Evolutionary conservation across 2,113 vertebrate species (phyloP).

Genomic region (human (Homo sapiens)): GRCh38 chr9:75970001-75970500

Average conservation of each 20-base stretch:
- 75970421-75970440: constrained; percentile 34
- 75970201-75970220: background rate
- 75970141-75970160: too few relatives aligned
- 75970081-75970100: too few relatives aligned
- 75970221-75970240: background rate
- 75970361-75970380: constrained; percentile 55
- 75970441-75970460: constrained; percentile 50
- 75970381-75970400: constrained; percentile 63
- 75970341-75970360: constrained; percentile 62
- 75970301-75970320: background rate
- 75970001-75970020: too few relatives aligned
- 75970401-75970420: constrained; percentile 16
- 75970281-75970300: constrained; percentile 20
- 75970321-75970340: constrained; percentile 54
- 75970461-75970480: constrained; percentile 5
- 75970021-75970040: too few relatives aligned
- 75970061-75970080: too few relatives aligned
- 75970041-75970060: too few relatives aligned
- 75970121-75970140: too few relatives aligned
- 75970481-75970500: background rate
- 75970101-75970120: too few relatives aligned
- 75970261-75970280: constrained; percentile 16
- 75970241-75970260: background rate
- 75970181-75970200: background rate
- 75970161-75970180: background rate